Evolutionary conservation across 2,888 invertebrate species (phyloP), one percentile per base, ranked within the genome.

Genomic region (Pyrrhosoma nymphula): DNA sequence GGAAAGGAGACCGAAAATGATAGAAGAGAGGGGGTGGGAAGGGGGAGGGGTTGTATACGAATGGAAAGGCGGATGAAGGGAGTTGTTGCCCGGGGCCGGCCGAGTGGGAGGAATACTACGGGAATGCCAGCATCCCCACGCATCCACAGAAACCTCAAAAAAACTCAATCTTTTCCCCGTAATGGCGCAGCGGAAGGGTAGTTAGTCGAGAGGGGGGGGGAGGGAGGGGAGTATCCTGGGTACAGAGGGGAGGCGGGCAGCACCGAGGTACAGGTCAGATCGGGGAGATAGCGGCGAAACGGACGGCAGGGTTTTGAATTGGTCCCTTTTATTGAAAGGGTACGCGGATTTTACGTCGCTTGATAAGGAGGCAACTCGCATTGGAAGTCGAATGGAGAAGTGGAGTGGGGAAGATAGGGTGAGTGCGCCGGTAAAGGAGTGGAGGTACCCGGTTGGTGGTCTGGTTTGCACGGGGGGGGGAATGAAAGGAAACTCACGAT

Each of bases 281-380:
- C 47, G 69, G 18, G n/a, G 30, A 93, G 93, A 93, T 91, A 91
- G 91, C 91, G 63, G 30, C 60, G 60, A 14, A 56, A 63, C 35
- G 91, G 91, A 91, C 55, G 30, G 91, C 56, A 56, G 60, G 60
- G 55, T 89, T 89, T 89, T 60, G 91, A 91, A 91, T 63, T 23
- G 91, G 91, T 0, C 60, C 89, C 60, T 60, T 60, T 26, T 63
- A 91, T 91, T 69, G 91, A 91, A 39, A 91, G 91, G 91, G 91
- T 91, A 60, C 91, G 63, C 91, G 91, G 91, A 91, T 91, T 91
- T 91, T 91, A 91, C 63, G 91, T 91, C 16, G 60, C 91, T 91
- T 91, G 91, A 91, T 91, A 91, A 91, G 91, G 91, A 30, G 60
- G 63, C 30, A 63, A 60, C 56, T 91, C 63, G 63, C 63, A 91